These are phyloP conservation scores for Calliphora vicina DNA, from an alignment of 1,140 invertebrate genomes.

Conservation along the genomic window DNA sequence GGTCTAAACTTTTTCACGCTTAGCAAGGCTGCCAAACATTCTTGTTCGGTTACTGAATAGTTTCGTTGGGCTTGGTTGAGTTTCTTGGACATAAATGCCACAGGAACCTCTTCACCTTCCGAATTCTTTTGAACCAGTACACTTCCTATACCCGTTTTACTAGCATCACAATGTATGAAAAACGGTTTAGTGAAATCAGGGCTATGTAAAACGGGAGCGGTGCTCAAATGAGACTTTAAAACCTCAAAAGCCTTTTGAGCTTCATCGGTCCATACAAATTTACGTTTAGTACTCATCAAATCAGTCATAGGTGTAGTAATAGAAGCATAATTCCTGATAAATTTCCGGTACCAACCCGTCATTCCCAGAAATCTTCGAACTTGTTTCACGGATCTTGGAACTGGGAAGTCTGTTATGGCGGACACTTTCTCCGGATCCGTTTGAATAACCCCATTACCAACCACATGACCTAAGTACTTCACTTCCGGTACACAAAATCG, in stretches of 20 bases:
- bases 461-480: no score
- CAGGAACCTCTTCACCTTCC: slow-evolving; percentile 39
- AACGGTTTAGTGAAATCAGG: no score
- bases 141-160: no score
- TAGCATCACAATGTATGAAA: no score
- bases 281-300: not conserved
- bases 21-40: slow-evolving; percentile 63
- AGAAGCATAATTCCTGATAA: slow-evolving; percentile 9
- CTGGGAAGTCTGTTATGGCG: not conserved
- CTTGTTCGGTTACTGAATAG: slow-evolving; percentile 63
- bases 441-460: not conserved
- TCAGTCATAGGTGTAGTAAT: not conserved
- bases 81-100: slow-evolving; percentile 54
- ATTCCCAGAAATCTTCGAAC: slow-evolving; percentile 15
- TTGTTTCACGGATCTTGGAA: not conserved
- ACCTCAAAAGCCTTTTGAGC: slow-evolving; percentile 8
- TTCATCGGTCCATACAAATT: slow-evolving; percentile 10
- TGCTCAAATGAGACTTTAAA: slow-evolving; percentile 8
- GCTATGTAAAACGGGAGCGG: no score
- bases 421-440: no score
- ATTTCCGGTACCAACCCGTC: not conserved
- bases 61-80: not conserved
- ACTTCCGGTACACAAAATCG: no score
- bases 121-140: no score
- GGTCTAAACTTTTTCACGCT: slow-evolving; percentile 61